Evolutionary conservation across 1,140 invertebrate genomes (phyloP).

Genomic region (Zaprionus kolodkinae): DNA sequence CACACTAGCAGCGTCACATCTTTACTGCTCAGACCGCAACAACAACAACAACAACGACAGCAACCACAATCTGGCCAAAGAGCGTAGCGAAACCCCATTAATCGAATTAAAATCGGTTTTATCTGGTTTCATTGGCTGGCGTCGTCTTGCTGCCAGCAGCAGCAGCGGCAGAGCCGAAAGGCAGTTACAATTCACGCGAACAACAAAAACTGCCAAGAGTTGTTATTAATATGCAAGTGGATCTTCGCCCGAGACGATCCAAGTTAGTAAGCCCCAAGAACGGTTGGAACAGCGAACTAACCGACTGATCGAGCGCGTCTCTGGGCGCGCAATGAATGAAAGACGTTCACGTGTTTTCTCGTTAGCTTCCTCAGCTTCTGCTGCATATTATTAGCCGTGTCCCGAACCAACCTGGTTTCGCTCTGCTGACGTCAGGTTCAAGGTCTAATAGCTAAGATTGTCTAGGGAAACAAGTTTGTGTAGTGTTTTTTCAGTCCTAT

Average conservation of each 20-base stretch:
- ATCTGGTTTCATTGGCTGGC: conserved; percentile 78
- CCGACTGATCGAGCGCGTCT: neutral
- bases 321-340: conserved; percentile 18
- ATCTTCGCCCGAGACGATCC: conserved; percentile 10
- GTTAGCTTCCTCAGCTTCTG: conserved; percentile 6
- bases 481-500: conserved; percentile 15
- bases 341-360: conserved; percentile 3
- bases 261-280: neutral
- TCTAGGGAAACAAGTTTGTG: neutral
- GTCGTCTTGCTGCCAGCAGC: conserved; percentile 21
- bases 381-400: neutral
- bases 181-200: conserved; percentile 32
- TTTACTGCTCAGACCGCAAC: conserved; percentile 54
- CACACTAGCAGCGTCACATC: conserved; percentile 51
- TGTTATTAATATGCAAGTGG: conserved; percentile 29
- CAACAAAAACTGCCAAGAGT: conserved; percentile 35
- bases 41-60: conserved; percentile 45
- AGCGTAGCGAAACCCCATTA: conserved; percentile 66
- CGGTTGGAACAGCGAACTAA: neutral
- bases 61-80: conserved; percentile 52
- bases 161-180: conserved; percentile 32
- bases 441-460: neutral
- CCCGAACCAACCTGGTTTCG: neutral
- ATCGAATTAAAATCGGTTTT: conserved; percentile 84
- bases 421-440: conserved; percentile 9